phyloP scores from a whole-genome alignment of 2,797 vertebrate genomes.

The Falco naumanni region DNA sequence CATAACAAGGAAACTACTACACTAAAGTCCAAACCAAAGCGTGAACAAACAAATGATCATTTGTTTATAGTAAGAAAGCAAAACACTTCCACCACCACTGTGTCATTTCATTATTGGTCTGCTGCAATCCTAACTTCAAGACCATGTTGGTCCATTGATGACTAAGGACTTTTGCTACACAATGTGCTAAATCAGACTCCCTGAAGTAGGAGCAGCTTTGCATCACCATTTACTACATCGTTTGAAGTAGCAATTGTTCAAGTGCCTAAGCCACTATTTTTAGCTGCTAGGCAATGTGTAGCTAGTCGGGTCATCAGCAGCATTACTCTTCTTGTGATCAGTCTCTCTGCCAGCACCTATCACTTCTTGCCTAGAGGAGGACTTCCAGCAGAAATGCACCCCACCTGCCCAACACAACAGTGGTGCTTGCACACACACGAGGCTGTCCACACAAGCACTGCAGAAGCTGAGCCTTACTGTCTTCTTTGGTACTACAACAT shows the following conservation, averaged over 20 bases:
- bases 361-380: background rate
- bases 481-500: background rate
- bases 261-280: background rate
- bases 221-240: background rate
- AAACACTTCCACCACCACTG: background rate
- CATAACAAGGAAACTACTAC: background rate
- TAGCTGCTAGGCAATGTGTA: background rate
- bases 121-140: background rate
- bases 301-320: background rate
- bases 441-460: background rate
- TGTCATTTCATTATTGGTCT: background rate
- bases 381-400: background rate
- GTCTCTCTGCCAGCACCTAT: background rate
- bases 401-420: background rate
- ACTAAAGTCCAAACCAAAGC: background rate
- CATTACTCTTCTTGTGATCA: no score
- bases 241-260: background rate
- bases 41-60: background rate
- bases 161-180: background rate
- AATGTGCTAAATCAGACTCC: background rate
- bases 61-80: background rate
- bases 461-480: background rate
- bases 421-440: background rate
- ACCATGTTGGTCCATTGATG: background rate
- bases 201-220: background rate